Evolutionary conservation across 2,797 vertebrate genomes (phyloP), one percentile per base, ranked within the genome.

Genomic region (Anguilla pacifica): DNA sequence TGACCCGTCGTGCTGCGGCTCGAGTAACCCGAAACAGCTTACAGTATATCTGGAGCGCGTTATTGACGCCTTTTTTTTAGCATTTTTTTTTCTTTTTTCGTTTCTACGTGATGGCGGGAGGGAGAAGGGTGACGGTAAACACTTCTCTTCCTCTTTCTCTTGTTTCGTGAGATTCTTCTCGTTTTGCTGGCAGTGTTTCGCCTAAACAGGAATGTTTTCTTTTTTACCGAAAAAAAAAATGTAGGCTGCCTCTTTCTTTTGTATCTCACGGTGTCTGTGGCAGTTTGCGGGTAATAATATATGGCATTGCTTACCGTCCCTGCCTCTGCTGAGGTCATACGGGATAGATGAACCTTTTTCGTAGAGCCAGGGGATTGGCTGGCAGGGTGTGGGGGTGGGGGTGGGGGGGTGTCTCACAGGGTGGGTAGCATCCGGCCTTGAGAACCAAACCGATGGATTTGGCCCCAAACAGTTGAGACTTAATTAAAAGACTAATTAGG

Each of bases 21-120:
- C 96, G 96, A 97, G 97, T 97, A 97, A 97, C 96, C 96, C 94
- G 95, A 96, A 96, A 95, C 95, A 96, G 95, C 93, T 96, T 94
- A 57, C 7, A 11, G 9, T 57, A 94, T 96, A 97, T 96, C 94
- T 95, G 95, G 95, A 96, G 95, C 94, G 81, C 92, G 95, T 96
- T 83, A 53, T 2, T 53, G 46, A 28, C 53, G 81, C 43, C 49
- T 28, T 94, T 94, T 93, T 93, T 94, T 64, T 94, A 94, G 35
- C 35, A 0, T 35, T 31, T 31, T 35, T 35, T 35, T 35, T 1
- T 35, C 1, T 35, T 35, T 35, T 93, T 93, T 94, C 17, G 57
- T 59, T 17, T 94, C 93, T 94, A 94, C 94, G 91, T 92, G 93
- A 90, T 25, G 49, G 91, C 84, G 87, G 93, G 91, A 94, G 57